Evolutionary conservation across 2,888 invertebrate species (phyloP).

Genomic region (Patella depressa): DNA sequence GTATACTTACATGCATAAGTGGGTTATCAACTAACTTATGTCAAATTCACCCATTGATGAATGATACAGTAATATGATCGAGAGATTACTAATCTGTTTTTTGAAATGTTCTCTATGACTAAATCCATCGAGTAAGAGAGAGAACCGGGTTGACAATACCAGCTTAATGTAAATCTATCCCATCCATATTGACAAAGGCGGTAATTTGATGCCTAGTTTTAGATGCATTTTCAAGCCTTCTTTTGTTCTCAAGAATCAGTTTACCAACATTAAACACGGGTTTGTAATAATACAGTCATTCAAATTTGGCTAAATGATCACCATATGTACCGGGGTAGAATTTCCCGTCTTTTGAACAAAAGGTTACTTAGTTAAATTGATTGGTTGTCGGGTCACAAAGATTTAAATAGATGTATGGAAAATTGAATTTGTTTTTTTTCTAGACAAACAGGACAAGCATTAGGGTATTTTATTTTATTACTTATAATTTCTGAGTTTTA

Average conservation of each 20-base stretch:
- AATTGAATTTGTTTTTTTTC: too few relatives aligned
- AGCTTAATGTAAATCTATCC: background rate
- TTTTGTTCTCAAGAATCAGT: background rate
- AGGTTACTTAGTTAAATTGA: conserved; percentile 5
- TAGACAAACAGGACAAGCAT: too few relatives aligned
- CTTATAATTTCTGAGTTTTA: too few relatives aligned
- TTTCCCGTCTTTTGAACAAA: background rate
- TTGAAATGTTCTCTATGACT: background rate
- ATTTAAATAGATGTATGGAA: too few relatives aligned
- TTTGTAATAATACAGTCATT: conserved; percentile 7
- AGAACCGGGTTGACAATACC: background rate
- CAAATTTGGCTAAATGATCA: conserved; percentile 7
- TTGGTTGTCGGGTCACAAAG: too few relatives aligned
- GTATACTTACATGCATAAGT: too few relatives aligned
- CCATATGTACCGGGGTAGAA: background rate
- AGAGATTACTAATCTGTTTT: background rate
- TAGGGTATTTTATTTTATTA: too few relatives aligned
- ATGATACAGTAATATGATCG: too few relatives aligned
- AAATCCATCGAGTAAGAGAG: conserved; percentile 1
- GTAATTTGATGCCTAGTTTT: conserved; percentile 4
- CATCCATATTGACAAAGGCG: background rate
- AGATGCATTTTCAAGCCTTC: conserved; percentile 5
- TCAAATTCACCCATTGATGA: too few relatives aligned
- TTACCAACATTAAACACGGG: conserved; percentile 1
- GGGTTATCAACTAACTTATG: too few relatives aligned